These are phyloP conservation scores for Diceros bicornis DNA, from an alignment of 2,797 vertebrate genomes.

Conservation along the genomic window DNA sequence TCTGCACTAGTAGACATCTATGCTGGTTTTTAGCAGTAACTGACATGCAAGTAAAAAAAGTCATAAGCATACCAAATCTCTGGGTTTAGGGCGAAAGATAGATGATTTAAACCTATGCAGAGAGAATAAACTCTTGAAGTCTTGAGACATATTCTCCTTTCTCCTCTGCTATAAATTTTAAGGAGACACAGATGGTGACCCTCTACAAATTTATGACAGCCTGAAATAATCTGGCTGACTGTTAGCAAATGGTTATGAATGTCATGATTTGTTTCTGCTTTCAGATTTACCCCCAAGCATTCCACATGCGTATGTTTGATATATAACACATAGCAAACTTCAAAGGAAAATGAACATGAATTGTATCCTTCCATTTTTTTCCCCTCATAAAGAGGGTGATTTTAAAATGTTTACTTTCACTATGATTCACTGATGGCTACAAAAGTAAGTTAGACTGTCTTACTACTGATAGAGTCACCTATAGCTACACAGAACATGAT, in stretches of 20 bases:
- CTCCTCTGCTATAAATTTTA: slow-evolving; percentile 59
- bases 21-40: neutral
- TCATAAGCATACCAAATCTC: neutral
- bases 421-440: neutral
- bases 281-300: slow-evolving; percentile 37
- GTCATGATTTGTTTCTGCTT: slow-evolving; percentile 60
- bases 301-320: neutral
- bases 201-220: slow-evolving; percentile 48
- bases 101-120: neutral
- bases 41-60: neutral
- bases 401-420: slow-evolving; percentile 12
- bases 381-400: neutral
- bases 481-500: neutral
- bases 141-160: slow-evolving; percentile 16
- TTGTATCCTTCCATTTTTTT: neutral
- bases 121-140: neutral
- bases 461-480: neutral
- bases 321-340: neutral
- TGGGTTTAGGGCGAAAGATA: neutral
- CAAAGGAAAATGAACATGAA: neutral
- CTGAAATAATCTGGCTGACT: slow-evolving; percentile 48
- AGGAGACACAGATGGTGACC: slow-evolving; percentile 62
- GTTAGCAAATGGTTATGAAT: slow-evolving; percentile 59
- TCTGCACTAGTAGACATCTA: neutral
- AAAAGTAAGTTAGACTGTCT: neutral